Base-by-base conservation (phyloP, 1,140 invertebrate species). In the Reticulitermes speratus region DNA sequence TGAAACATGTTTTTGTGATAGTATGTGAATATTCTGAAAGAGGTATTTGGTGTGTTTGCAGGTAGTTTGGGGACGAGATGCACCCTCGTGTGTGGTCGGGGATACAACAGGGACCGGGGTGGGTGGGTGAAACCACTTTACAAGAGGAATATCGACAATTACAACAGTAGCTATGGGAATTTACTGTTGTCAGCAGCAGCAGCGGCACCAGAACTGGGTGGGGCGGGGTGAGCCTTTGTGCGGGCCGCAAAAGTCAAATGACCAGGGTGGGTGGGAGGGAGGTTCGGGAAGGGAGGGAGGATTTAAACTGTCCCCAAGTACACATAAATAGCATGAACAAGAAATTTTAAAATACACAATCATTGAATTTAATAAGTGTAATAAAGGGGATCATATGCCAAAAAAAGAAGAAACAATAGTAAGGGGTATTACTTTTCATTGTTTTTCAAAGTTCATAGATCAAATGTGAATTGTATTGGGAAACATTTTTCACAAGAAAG, bases 111-210 rank as follows among this genome's bases (percentile, higher is more conserved):
- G 91, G 90, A 90, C 90, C 90, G 91, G 92, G 92, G 91, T 91
- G 91, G 92, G 91, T 92, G 92, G 92, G 91, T 92, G 92, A 92
- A 92, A 92, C 92, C 92, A 92, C 91, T 87, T 83, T 30, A 75
- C 65, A 75, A 75, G 65, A 75, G 65, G 65, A 75, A 75, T 25
- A 75, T 75, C 65, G n/a, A 23, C 59, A 65, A 75, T 25, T 75
- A 30, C 65, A 52, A 86, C 85, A 44, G 44, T 81, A 86, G 44
- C 25, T 65, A 86, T 25, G 85, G 59, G 85, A 45, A 85, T 55
- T 81, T 75, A 81, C 55, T 84, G 82, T 84, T 69, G 85, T 81
- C 44, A 82, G 81, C 38, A 14, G 85, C 44, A n/a, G 44, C 59
- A 52, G 30, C 59, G 14, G 84, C 38, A 38, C 38, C 84, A 25